Conservation (phyloP, 1,140 invertebrate genomes). For the Goniozus legneri region DNA sequence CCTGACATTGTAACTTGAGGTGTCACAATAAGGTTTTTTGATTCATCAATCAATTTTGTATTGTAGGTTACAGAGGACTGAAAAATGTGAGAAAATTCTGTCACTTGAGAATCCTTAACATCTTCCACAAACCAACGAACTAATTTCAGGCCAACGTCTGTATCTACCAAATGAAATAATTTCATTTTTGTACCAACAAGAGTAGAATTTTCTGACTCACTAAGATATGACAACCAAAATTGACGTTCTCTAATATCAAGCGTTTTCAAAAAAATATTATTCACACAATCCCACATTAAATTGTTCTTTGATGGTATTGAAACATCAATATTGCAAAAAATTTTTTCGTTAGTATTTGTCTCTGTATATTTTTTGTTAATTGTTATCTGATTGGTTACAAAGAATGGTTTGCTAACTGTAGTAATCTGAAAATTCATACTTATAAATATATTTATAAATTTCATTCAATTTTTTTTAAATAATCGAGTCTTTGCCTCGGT, state of each 20-base stretch:
- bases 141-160: constrained; percentile 22
- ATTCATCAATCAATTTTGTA: constrained; percentile 11
- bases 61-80: constrained; percentile 20
- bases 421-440: not conserved
- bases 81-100: constrained; percentile 27
- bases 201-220: no score
- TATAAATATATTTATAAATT: not conserved
- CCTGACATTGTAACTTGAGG: constrained; percentile 18
- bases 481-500: constrained; percentile 16
- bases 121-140: constrained; percentile 24
- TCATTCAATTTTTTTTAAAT: not conserved
- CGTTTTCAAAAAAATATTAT: constrained; percentile 25
- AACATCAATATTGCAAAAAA: constrained; percentile 17
- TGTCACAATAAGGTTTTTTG: constrained; percentile 8
- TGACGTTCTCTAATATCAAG: constrained; percentile 16
- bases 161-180: constrained; percentile 16
- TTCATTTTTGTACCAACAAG: not conserved
- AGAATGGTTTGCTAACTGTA: not conserved
- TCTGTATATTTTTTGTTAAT: constrained; percentile 1
- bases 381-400: not conserved
- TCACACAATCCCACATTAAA: constrained; percentile 22
- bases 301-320: constrained; percentile 21
- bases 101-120: constrained; percentile 8
- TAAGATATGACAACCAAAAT: constrained; percentile 29
- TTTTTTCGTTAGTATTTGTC: constrained; percentile 20